Conservation (phyloP, 2,113 vertebrate genomes). For the Oreochromis aureus region DNA sequence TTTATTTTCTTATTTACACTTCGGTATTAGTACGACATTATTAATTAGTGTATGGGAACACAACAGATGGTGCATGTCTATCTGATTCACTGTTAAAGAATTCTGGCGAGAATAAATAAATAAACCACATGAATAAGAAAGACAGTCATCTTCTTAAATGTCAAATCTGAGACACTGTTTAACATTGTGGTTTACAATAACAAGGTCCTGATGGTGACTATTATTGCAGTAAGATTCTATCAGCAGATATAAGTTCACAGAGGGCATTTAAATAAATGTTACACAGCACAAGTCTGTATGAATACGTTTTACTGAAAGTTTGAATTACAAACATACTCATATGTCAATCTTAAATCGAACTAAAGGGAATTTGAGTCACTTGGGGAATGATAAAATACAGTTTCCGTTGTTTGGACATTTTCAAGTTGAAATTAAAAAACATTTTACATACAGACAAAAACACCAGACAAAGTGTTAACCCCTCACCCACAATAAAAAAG, state of each 20-base stretch:
- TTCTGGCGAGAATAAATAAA: neutral
- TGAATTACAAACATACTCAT: neutral
- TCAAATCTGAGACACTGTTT: neutral
- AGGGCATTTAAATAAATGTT: neutral
- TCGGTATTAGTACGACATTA: neutral
- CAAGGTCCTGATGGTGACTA: neutral
- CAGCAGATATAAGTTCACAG: neutral
- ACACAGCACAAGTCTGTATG: neutral
- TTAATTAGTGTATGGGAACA: neutral
- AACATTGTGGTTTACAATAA: neutral
- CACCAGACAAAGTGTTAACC: neutral
- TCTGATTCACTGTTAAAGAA: neutral
- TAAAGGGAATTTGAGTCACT: neutral
- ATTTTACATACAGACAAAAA: neutral
- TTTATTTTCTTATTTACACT: neutral
- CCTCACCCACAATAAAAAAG: neutral
- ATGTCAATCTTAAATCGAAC: neutral
- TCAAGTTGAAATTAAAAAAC: neutral
- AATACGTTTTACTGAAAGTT: neutral
- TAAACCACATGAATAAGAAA: neutral
- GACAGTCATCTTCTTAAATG: neutral
- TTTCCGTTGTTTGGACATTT: neutral
- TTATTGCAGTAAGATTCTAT: neutral
- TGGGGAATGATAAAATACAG: neutral
- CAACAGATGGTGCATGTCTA: neutral